phyloP scores from a whole-genome alignment of 2,888 invertebrate species.

The Caradrina clavipalpis region DNA sequence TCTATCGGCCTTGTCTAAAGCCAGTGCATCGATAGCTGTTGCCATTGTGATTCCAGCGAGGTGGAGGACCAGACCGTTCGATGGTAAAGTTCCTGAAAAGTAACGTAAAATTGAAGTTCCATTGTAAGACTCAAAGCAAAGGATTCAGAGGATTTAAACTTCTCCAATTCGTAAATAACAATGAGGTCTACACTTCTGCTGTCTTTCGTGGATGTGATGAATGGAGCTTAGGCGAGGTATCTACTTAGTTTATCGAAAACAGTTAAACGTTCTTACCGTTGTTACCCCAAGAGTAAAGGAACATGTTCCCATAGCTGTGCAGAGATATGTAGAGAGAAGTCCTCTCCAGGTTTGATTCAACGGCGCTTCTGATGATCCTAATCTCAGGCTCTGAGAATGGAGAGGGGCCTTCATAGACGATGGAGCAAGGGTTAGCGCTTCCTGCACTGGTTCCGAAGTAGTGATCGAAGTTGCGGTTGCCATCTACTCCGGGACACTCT shows the following conservation, averaged over 20 bases:
- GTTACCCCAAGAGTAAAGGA: slow-evolving; percentile 94
- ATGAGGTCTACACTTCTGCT: background rate
- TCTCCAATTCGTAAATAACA: background rate
- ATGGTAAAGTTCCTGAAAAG: slow-evolving; percentile 84
- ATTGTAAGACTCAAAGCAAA: background rate
- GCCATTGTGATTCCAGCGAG: slow-evolving; percentile 83
- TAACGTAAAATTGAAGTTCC: background rate
- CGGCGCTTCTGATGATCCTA: slow-evolving; percentile 90
- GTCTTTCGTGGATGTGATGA: background rate
- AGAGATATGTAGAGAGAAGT: slow-evolving; percentile 93
- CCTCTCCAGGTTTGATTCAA: slow-evolving; percentile 86
- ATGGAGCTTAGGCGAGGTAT: too few relatives aligned
- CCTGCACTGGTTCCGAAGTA: slow-evolving; percentile 92
- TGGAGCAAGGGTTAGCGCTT: slow-evolving; percentile 90
- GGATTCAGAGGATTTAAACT: too few relatives aligned
- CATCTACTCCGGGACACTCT: slow-evolving; percentile 93
- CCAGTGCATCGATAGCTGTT: slow-evolving; percentile 83
- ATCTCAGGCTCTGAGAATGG: slow-evolving; percentile 94
- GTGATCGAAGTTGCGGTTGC: slow-evolving; percentile 94
- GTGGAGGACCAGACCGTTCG: slow-evolving; percentile 87
- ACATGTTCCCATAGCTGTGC: slow-evolving; percentile 94
- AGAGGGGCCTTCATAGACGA: slow-evolving; percentile 92
- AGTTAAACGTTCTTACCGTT: slow-evolving; percentile 77
- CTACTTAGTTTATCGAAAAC: background rate
- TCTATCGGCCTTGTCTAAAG: slow-evolving; percentile 78